Evolutionary conservation across 2,888 invertebrate species (phyloP).

Genomic region (Liopterus haemorrhoidalis): DNA sequence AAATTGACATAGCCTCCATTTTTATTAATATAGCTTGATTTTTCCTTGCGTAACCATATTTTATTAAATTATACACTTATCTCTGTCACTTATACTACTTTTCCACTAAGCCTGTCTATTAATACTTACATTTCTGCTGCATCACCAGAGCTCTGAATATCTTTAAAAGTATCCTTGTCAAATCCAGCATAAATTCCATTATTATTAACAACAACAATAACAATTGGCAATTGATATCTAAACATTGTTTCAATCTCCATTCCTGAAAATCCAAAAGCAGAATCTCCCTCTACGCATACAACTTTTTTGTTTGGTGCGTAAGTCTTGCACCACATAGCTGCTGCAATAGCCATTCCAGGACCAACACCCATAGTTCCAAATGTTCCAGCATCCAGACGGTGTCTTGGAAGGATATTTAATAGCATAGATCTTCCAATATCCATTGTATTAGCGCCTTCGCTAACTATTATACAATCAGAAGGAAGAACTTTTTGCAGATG

Average conservation of each 20-base stretch:
- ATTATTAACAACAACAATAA: constrained; percentile 89
- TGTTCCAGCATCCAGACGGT: constrained; percentile 90
- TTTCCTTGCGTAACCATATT: constrained; percentile 1
- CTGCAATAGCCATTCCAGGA: constrained; percentile 85
- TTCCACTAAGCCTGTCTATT: not conserved
- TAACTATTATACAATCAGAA: constrained; percentile 81
- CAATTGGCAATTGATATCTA: constrained; percentile 85
- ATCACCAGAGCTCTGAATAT: constrained; percentile 64
- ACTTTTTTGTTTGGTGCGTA: constrained; percentile 75
- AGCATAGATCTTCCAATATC: constrained; percentile 91
- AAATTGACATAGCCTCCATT: too few relatives aligned
- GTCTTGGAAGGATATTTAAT: constrained; percentile 75
- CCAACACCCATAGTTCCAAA: constrained; percentile 98
- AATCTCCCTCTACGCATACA: constrained; percentile 92
- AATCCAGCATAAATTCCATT: constrained; percentile 91
- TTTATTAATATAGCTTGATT: not conserved
- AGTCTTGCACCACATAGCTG: constrained; percentile 83
- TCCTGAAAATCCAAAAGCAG: constrained; percentile 96
- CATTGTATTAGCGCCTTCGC: constrained; percentile 98
- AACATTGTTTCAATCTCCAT: constrained; percentile 98
- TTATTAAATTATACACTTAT: not conserved
- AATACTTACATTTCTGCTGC: constrained; percentile 66
- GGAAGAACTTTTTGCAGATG: constrained; percentile 72
- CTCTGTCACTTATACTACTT: not conserved
- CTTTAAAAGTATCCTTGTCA: constrained; percentile 65